Evolutionary conservation across 1,140 invertebrate species (phyloP).

Genomic region (Campoletis sonorensis): DNA sequence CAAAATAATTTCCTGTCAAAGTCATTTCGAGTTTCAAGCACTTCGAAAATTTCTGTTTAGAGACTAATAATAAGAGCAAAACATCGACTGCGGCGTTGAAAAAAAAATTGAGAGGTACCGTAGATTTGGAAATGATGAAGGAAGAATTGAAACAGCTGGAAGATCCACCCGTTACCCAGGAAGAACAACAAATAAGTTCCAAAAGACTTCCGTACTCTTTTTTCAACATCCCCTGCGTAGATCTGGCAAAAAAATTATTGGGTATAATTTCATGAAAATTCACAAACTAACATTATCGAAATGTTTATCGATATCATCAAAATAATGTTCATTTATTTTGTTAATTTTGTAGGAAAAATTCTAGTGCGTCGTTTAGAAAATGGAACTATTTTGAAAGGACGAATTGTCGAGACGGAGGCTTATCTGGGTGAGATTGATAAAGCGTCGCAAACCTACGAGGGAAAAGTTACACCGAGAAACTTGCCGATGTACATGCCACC

Average conservation of each 20-base stretch:
- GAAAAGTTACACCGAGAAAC: constrained; percentile 82
- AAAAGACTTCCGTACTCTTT: constrained; percentile 68
- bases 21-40: constrained; percentile 16
- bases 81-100: constrained; percentile 39
- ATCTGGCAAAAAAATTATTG: constrained; percentile 80
- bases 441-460: constrained; percentile 84
- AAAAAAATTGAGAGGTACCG: constrained; percentile 53
- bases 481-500: constrained; percentile 88
- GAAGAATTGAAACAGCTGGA: constrained; percentile 67
- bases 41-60: constrained; percentile 34
- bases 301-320: too few relatives aligned
- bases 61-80: constrained; percentile 37
- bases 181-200: constrained; percentile 64
- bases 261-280: constrained; percentile 72
- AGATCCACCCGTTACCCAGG: constrained; percentile 64
- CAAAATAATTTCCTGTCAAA: constrained; percentile 7
- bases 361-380: constrained; percentile 79
- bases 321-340: background rate
- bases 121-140: constrained; percentile 64
- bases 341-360: constrained; percentile 73
- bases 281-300: too few relatives aligned
- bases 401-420: constrained; percentile 88
- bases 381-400: constrained; percentile 78
- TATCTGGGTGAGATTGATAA: constrained; percentile 85
- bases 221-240: constrained; percentile 72